These are phyloP conservation scores for Stichopus horrens DNA, from an alignment of 53 echinoderm and acorn worm species.

Conservation along the genomic window DNA sequence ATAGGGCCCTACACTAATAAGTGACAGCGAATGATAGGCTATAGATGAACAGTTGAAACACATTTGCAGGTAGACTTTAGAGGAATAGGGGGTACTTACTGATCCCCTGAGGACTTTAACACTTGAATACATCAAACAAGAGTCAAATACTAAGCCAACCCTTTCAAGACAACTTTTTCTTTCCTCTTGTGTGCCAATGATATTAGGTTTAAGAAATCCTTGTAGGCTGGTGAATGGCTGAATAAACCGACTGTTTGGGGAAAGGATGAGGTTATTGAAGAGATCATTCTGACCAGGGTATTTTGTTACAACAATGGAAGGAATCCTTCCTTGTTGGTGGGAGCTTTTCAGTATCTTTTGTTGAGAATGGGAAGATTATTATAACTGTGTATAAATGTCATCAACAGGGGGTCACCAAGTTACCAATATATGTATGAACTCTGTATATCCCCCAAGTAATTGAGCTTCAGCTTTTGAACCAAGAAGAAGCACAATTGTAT, in stretches of 20 bases:
- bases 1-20: no score
- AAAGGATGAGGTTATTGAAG: slow-evolving; percentile 21
- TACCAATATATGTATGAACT: no score
- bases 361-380: slow-evolving; percentile 24
- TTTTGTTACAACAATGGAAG: slow-evolving; percentile 20
- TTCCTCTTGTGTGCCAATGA: not conserved
- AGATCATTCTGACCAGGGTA: slow-evolving; percentile 13
- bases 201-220: slow-evolving; percentile 19
- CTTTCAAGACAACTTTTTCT: slow-evolving; percentile 6
- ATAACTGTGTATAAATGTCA: slow-evolving; percentile 15
- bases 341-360: slow-evolving; percentile 6
- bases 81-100: not conserved
- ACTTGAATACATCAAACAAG: slow-evolving; percentile 18
- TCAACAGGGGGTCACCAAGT: not conserved
- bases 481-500: no score
- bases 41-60: no score
- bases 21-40: no score
- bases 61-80: no score
- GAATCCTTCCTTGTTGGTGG: slow-evolving; percentile 18
- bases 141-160: slow-evolving; percentile 1
- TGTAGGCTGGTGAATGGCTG: slow-evolving; percentile 1
- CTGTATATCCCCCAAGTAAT: no score
- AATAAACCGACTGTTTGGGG: slow-evolving; percentile 7
- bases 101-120: slow-evolving; percentile 25
- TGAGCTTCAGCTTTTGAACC: no score